A percentile compares a stretch with the other conserved stretches of the same genome.
Evolutionary conservation across 2,113 vertebrate genomes (phyloP).

Genomic region (Cheilinus undulatus): DNA sequence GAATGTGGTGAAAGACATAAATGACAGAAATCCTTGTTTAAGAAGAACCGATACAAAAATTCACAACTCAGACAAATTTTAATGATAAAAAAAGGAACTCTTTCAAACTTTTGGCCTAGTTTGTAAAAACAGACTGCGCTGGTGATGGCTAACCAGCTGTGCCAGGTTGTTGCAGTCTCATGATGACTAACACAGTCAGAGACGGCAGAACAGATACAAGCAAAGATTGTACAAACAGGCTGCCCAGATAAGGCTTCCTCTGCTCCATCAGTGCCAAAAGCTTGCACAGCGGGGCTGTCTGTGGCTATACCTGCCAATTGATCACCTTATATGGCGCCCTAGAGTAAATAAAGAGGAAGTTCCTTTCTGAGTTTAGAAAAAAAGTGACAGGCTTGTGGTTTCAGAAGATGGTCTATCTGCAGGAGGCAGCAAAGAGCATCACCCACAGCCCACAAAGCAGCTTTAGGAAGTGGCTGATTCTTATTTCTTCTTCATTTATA

Average conservation of each 20-base stretch:
- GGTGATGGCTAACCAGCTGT: conserved; percentile 40
- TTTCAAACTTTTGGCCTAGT: conserved; percentile 9
- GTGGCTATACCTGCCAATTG: conserved; percentile 54
- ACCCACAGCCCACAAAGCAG: conserved; percentile 25
- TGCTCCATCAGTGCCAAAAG: not conserved
- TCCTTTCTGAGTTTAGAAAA: conserved; percentile 9
- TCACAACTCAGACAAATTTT: conserved; percentile 16
- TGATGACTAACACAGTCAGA: conserved; percentile 38
- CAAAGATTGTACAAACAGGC: conserved; percentile 4
- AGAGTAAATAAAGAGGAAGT: conserved; percentile 63
- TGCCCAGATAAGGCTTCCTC: conserved; percentile 6
- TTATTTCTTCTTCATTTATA: conserved; percentile 41
- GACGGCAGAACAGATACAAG: conserved; percentile 16
- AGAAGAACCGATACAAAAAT: too few species aligned
- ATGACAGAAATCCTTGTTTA: too few species aligned
- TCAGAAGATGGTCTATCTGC: conserved; percentile 21
- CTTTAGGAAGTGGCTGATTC: conserved; percentile 55
- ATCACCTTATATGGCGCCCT: conserved; percentile 76
- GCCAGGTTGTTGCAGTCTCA: conserved; percentile 33
- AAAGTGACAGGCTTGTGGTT: conserved; percentile 53
- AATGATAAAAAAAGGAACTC: conserved; percentile 42
- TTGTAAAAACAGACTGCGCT: conserved; percentile 39
- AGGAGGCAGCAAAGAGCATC: conserved; percentile 66
- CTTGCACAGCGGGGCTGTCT: not conserved
- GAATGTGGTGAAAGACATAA: too few species aligned